Evolutionary conservation across 2,888 invertebrate genomes (phyloP).

Genomic region (Furcula furcula): DNA sequence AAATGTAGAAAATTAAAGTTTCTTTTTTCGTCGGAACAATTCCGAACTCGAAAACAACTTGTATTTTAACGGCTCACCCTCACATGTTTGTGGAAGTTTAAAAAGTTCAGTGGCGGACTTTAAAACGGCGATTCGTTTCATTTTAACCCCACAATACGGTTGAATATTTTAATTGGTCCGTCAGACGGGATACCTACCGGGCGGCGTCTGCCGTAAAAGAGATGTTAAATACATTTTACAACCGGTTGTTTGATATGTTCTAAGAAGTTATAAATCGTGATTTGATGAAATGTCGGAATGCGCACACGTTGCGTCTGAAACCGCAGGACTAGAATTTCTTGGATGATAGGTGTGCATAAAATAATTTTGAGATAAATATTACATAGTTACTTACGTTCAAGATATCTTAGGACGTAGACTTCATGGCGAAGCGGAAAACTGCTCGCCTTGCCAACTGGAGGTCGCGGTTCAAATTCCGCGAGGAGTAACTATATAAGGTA

Average conservation of each 20-base stretch:
- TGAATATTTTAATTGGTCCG: slow-evolving; percentile 65
- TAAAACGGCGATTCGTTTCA: slow-evolving; percentile 63
- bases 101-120: slow-evolving; percentile 64
- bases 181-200: slow-evolving; percentile 37
- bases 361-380: background rate
- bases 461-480: too few relatives aligned
- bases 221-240: slow-evolving; percentile 38
- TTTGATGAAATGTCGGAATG: background rate
- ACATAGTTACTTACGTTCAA: too few relatives aligned
- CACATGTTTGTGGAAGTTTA: slow-evolving; percentile 76
- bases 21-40: slow-evolving; percentile 74
- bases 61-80: slow-evolving; percentile 73
- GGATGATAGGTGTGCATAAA: background rate
- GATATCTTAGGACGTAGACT: too few relatives aligned
- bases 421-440: too few relatives aligned
- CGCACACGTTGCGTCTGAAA: background rate
- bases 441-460: too few relatives aligned
- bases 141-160: slow-evolving; percentile 53
- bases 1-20: slow-evolving; percentile 77
- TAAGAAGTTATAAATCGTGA: slow-evolving; percentile 32
- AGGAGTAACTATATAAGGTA: too few relatives aligned
- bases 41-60: slow-evolving; percentile 75
- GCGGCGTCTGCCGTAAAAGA: slow-evolving; percentile 33
- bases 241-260: slow-evolving; percentile 26
- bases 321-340: background rate